phyloP scores from a whole-genome alignment of 2,113 vertebrate genomes.

The Pelmatolapia mariae region DNA sequence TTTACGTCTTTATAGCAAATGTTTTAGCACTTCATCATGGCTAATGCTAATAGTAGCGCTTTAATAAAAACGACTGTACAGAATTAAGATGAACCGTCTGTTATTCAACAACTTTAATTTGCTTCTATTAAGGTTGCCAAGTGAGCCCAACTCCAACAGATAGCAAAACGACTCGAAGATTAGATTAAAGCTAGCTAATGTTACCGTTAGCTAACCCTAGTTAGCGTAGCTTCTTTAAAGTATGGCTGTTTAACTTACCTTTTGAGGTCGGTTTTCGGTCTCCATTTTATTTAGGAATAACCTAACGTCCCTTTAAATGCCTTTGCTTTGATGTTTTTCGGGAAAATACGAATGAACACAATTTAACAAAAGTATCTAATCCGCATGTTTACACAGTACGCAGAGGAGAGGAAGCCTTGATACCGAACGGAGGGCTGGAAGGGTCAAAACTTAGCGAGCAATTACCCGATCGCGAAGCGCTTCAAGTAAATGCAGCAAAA shows the following conservation, averaged over 20 bases:
- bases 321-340: fast-evolving
- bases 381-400: slow-evolving; percentile 3
- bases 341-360: fast-evolving
- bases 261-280: slow-evolving; percentile 46
- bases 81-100: background rate
- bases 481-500: background rate
- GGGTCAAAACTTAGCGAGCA: slow-evolving; percentile 6
- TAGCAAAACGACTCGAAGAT: background rate
- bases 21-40: background rate
- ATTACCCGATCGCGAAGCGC: background rate
- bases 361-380: background rate
- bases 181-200: background rate
- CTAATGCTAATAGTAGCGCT: background rate
- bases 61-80: background rate
- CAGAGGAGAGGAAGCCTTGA: background rate
- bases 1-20: background rate
- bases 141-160: background rate
- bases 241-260: slow-evolving; percentile 32
- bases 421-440: background rate
- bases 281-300: slow-evolving; percentile 57
- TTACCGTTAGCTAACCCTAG: background rate
- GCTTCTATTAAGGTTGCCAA: background rate
- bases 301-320: background rate
- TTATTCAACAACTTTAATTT: background rate
- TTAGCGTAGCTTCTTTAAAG: background rate